Base-by-base conservation (phyloP, 1,140 invertebrate genomes). In the Notospermus geniculatus region DNA sequence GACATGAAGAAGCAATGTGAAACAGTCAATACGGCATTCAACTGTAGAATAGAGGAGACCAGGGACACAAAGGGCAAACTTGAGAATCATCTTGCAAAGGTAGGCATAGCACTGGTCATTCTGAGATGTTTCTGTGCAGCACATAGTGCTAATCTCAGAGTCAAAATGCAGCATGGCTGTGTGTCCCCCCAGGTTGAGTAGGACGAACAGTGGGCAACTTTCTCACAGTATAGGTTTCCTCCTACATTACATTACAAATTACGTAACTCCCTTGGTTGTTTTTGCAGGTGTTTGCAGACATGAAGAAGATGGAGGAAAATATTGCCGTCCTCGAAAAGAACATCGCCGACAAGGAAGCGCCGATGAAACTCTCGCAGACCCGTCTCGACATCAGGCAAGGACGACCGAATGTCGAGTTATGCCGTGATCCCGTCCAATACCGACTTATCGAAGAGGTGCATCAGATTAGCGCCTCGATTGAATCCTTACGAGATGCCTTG, bases 351-450 rank as follows among this genome's bases (percentile, higher is more conserved):
- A 94, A 93, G 73, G 89, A 92, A 82, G 85, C 86, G 0, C 89
- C 88, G 65, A 85, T 93, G 63, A 90, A 89, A 1, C 80, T 95
- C 32, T 88, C 90, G 13, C 89, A 94, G 78, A 92, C 90, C 0
- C 84, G 92, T 66, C 83, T 94, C 1, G 88, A 88, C 25, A 89
- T 90, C 70, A 83, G 91, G 17, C 87, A 87, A 62, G 86, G 89
- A 69, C 84, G 91, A 65, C 87, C 89, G 2, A 88, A 88, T 13
- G 84, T 90, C 15, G 93, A 95, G 78, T 81, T 92, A 32, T 91
- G 91, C 57, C 86, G 82, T 67, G 78, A 82, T 66, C 67, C 73
- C 11, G 80, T 79, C 39, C 80, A 82, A 65, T 80, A 79, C 68
- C 63, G 71, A 25, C 71, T 82, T 7, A 75, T 81, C 13, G 73